Evolutionary conservation across 1,140 invertebrate species (phyloP), one percentile per base, ranked within the genome.

Genomic region (Drosophila punjabiensis): DNA sequence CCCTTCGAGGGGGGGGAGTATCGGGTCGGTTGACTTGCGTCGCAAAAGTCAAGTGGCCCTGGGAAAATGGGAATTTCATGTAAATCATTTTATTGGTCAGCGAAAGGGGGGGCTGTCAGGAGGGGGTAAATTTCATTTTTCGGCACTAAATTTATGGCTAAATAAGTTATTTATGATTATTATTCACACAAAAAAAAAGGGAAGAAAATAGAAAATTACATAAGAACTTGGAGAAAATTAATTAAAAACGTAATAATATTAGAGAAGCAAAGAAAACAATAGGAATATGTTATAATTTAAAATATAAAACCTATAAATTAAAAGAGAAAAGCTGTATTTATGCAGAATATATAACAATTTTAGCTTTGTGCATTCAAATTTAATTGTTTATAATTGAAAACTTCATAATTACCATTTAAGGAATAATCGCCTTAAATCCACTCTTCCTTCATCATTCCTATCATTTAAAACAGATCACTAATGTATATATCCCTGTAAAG

Each of bases 61-160:
- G 76, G 76, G 65, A 78, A 70, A 79, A 79, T 79, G 58, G 32
- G 37, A 61, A 52, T 74, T 74, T 74, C 47, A 74, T 74, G 70
- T 73, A 41, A 78, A 78, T 78, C 64, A 62, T 76, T 77, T 35
- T 37, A 41, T 77, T 59, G 20, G 8, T 11, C 20, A 30, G 13
- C 16, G 11, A 33, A 18, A 20, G n/a, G 24, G 37, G 32, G 8
- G 1, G 39, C 3, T 13, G 41, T 24, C 33, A 39, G 20, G 24
- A 24, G 18, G 30, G 14, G 50, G 16, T 37, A 45, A 35, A 39
- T 61, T 24, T 41, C 14, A 41, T 24, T 56, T 56, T 56, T 56
- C 20, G 55, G 55, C 55, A 37, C 53, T 56, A 37, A 56, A 56
- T 56, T 56, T 56, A 24, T 56, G 32, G 33, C 9, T 56, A 16